A percentile compares a stretch with the other conserved stretches of the same genome.
Conservation (phyloP, 2,113 vertebrate species). For the Oreochromis niloticus region DNA sequence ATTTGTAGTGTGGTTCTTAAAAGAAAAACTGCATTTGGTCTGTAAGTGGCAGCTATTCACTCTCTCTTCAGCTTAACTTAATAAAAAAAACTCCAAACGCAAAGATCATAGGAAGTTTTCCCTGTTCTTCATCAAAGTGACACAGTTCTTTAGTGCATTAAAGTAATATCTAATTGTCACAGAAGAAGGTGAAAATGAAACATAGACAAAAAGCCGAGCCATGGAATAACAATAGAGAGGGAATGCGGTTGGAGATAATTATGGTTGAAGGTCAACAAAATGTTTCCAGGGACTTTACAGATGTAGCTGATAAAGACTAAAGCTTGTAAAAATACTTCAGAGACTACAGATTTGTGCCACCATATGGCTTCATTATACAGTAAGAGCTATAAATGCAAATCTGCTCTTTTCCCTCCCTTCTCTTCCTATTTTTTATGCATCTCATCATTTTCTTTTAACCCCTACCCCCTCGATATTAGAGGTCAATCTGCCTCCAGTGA, state of each 20-base stretch:
- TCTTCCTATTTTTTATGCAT: slow-evolving; percentile 36
- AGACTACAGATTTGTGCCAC: slow-evolving; percentile 65
- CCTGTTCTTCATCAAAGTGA: slow-evolving; percentile 39
- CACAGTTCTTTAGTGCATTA: slow-evolving; percentile 17
- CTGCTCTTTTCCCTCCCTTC: slow-evolving; percentile 1
- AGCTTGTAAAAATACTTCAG: slow-evolving; percentile 69
- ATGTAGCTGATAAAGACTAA: slow-evolving; percentile 63
- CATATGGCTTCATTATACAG: slow-evolving; percentile 68
- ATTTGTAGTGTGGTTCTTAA: slow-evolving; percentile 22
- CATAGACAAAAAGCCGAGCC: slow-evolving; percentile 4
- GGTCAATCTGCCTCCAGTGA: slow-evolving; percentile 65
- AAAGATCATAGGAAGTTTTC: slow-evolving; percentile 29
- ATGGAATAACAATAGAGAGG: slow-evolving; percentile 10
- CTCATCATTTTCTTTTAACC: slow-evolving; percentile 68
- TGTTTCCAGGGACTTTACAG: slow-evolving; percentile 60
- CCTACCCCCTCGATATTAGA: slow-evolving; percentile 51
- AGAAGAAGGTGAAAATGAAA: slow-evolving; percentile 7
- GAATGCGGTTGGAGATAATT: slow-evolving; percentile 31
- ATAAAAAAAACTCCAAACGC: slow-evolving; percentile 15
- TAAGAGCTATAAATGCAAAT: slow-evolving; percentile 32
- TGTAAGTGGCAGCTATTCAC: not conserved
- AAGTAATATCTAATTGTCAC: slow-evolving; percentile 7
- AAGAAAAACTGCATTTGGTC: slow-evolving; percentile 29
- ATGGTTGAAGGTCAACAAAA: slow-evolving; percentile 59
- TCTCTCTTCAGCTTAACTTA: slow-evolving; percentile 7